Conservation (phyloP, 1,140 invertebrate species). For the Lithobius niger region DNA sequence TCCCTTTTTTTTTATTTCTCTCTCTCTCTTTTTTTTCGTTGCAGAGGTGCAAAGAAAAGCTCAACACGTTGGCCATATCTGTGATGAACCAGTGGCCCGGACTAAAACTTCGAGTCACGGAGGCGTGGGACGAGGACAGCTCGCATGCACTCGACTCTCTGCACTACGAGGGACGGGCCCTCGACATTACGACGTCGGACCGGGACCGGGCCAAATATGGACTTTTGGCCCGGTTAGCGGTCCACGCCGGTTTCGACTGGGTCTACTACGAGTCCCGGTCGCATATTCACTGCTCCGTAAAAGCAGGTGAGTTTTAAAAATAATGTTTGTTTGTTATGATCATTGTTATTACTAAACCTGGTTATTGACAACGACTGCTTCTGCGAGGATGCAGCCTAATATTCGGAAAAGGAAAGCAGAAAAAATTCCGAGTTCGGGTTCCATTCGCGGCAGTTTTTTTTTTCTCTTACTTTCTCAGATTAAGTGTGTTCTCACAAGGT, state of each 20-base stretch:
- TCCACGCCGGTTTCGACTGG: conserved; percentile 97
- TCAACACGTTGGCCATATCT: conserved; percentile 84
- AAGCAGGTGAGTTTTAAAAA: conserved; percentile 63
- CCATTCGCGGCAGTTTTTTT: no score
- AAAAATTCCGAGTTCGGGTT: no score
- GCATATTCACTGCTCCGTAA: conserved; percentile 94
- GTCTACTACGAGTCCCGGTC: conserved; percentile 89
- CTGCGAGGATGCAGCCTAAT: no score
- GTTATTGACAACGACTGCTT: no score
- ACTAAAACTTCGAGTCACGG: conserved; percentile 76
- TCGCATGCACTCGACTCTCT: conserved; percentile 64
- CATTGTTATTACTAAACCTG: no score
- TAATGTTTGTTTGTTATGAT: conserved; percentile 9
- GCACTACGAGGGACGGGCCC: conserved; percentile 90
- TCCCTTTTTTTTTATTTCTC: background rate
- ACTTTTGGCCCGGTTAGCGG: conserved; percentile 86
- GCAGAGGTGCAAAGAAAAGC: conserved; percentile 91
- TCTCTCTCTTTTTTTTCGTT: conserved; percentile 33
- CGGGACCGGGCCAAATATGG: conserved; percentile 83
- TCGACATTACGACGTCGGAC: conserved; percentile 90
- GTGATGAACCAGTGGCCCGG: conserved; percentile 98
- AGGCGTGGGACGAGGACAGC: conserved; percentile 85
- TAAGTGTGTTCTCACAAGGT: no score
- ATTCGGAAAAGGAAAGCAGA: no score
- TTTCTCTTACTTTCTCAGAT: no score